Conservation (phyloP, 2,113 vertebrate genomes). For the Pygoscelis adeliae region DNA sequence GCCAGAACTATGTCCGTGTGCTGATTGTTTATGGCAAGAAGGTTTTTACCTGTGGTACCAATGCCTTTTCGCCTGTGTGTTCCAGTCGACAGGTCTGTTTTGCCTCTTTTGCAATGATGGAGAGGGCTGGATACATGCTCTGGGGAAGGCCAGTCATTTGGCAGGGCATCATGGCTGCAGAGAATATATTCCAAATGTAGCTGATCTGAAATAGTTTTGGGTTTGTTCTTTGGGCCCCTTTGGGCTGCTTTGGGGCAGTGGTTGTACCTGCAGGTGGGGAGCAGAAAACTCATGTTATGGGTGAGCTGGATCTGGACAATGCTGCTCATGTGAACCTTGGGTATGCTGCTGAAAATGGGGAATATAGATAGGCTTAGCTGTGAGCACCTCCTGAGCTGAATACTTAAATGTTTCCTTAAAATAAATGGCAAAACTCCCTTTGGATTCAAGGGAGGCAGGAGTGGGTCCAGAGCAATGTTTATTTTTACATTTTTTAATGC, state of each 20-base stretch:
- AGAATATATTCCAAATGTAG: neutral
- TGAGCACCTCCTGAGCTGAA: neutral
- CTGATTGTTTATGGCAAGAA: constrained; percentile 92
- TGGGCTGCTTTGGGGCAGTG: neutral
- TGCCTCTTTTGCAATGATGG: neutral
- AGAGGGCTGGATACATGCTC: neutral
- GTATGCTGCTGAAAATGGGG: neutral
- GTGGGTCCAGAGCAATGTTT: neutral
- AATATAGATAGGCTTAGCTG: neutral
- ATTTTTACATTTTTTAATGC: neutral
- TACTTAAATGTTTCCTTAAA: neutral
- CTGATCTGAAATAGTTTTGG: neutral
- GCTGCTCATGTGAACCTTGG: neutral
- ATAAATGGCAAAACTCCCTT: neutral
- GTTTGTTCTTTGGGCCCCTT: neutral
- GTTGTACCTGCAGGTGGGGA: neutral
- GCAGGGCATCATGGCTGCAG: neutral
- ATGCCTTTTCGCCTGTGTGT: constrained; percentile 94
- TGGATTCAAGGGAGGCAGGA: neutral
- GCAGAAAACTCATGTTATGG: neutral
- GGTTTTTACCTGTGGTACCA: constrained; percentile 95
- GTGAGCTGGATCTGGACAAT: neutral
- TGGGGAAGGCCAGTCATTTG: neutral
- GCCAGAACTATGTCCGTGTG: constrained; percentile 97
- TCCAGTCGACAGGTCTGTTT: constrained; percentile 89